Conservation (phyloP, 2,113 vertebrate species). For the Sylvia atricapilla region DNA sequence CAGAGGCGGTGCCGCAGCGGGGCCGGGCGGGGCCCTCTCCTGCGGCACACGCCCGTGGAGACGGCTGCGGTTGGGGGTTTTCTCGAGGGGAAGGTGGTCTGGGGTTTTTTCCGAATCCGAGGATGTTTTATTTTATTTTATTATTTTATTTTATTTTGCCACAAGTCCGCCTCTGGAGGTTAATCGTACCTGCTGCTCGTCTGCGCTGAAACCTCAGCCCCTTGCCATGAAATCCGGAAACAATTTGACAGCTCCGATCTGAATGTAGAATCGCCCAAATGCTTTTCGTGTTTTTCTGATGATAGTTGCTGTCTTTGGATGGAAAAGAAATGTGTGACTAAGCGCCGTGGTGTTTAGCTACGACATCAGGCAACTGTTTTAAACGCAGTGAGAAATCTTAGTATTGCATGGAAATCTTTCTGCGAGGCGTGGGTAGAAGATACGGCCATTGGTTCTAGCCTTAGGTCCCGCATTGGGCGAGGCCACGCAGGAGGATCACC, state of each 20-base stretch:
- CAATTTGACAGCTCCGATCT: neutral
- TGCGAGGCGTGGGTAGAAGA: rapidly evolving
- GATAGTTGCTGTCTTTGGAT: neutral
- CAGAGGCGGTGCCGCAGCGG: neutral
- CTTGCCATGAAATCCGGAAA: neutral
- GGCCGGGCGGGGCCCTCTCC: neutral
- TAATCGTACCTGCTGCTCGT: neutral
- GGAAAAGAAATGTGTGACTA: neutral
- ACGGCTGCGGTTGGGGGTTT: rapidly evolving
- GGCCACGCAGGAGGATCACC: neutral
- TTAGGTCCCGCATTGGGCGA: neutral
- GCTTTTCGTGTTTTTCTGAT: neutral
- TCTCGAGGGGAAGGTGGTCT: rapidly evolving
- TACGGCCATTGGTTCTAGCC: rapidly evolving
- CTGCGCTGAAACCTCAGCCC: neutral
- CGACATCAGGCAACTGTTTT: neutral
- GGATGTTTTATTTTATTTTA: no score
- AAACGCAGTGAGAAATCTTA: neutral
- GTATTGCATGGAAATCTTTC: neutral
- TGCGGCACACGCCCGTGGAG: rapidly evolving
- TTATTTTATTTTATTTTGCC: neutral
- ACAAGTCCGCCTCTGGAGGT: neutral
- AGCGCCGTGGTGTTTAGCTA: neutral
- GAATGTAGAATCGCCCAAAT: neutral
- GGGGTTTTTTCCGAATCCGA: neutral